These are phyloP conservation scores for Deroptyus accipitrinus DNA, from an alignment of 2,113 vertebrate species.

Conservation along the genomic window DNA sequence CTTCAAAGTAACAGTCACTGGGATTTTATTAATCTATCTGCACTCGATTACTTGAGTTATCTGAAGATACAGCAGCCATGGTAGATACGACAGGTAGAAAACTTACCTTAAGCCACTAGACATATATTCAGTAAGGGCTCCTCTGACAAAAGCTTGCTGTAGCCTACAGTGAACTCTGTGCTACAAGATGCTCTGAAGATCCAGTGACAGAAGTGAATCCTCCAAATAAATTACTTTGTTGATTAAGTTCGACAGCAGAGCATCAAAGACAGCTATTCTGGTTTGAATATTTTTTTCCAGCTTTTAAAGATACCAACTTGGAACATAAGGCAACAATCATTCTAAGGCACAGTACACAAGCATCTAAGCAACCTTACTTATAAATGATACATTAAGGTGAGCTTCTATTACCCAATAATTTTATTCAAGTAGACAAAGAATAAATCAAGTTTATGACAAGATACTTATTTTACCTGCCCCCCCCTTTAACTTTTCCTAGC, in stretches of 20 bases:
- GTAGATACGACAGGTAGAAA: background rate
- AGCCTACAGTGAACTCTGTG: background rate
- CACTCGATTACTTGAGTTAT: background rate
- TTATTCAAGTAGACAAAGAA: slow-evolving; percentile 18
- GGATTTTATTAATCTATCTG: background rate
- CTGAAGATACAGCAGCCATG: background rate
- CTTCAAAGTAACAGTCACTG: background rate
- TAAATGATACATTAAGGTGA: background rate
- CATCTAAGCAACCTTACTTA: background rate
- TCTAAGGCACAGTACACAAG: background rate
- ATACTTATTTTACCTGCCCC: background rate
- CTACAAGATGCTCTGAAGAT: background rate
- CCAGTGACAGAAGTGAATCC: background rate
- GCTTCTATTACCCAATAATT: slow-evolving; percentile 19
- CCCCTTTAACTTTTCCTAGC: background rate
- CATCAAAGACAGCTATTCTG: background rate
- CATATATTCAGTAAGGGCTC: background rate
- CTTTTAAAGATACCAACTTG: background rate
- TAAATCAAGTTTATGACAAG: slow-evolving; percentile 13
- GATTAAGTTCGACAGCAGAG: background rate
- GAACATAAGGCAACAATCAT: background rate
- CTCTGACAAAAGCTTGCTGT: background rate
- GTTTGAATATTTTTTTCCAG: background rate
- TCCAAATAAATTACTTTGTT: background rate
- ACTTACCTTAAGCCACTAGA: background rate